Evolutionary conservation across 2,888 invertebrate genomes (phyloP).

Genomic region (Tipula confusa): DNA sequence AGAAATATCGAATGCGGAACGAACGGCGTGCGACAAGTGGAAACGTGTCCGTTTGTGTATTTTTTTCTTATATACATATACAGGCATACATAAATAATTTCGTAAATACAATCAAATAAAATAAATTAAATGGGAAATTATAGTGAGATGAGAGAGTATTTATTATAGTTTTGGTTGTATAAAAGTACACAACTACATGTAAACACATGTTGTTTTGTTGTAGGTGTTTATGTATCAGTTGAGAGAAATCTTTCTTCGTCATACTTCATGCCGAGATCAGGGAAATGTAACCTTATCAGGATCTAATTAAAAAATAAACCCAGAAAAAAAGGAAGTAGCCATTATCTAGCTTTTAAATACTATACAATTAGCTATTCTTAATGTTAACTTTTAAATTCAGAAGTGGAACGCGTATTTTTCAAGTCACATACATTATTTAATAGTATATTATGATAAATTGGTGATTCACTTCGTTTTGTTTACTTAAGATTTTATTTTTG

Average conservation of each 20-base stretch:
- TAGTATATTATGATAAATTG: no score
- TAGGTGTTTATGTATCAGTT: not conserved
- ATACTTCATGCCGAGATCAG: not conserved
- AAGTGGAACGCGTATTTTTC: not conserved
- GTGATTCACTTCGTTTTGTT: not conserved
- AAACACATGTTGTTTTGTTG: not conserved
- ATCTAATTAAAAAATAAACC: not conserved
- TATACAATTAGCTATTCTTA: not conserved
- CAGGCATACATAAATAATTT: not conserved
- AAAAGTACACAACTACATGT: not conserved
- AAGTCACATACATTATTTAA: not conserved
- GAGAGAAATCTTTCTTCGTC: not conserved
- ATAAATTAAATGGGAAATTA: not conserved
- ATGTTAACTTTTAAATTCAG: not conserved
- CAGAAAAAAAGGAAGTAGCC: not conserved
- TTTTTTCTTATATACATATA: not conserved
- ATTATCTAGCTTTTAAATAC: not conserved
- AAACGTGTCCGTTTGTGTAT: constrained; percentile 31
- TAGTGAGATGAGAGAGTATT: not conserved
- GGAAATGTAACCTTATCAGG: not conserved
- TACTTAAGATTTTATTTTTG: not conserved
- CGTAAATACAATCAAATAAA: not conserved
- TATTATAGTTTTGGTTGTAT: not conserved
- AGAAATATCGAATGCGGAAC: constrained; percentile 28
- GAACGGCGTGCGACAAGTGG: constrained; percentile 30